A percentile compares a stretch with the other conserved stretches of the same genome.
These are phyloP conservation scores for Mormyrops boulengeri DNA, from an alignment of 2,797 vertebrate species.

Conservation along the genomic window DNA sequence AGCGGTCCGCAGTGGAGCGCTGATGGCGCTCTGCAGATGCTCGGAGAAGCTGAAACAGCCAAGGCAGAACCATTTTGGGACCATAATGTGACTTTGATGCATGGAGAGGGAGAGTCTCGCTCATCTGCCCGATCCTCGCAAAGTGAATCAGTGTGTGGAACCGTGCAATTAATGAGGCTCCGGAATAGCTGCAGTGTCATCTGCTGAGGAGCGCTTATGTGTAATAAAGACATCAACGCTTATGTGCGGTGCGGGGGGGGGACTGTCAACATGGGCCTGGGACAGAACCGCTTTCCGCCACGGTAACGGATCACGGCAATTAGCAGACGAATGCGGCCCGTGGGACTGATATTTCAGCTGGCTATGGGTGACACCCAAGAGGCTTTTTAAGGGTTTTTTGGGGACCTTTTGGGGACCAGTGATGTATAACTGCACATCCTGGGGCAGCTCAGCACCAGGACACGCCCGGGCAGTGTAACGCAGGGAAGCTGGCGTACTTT, in stretches of 20 bases:
- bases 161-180: conserved; percentile 63
- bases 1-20: neutral
- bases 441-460: neutral
- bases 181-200: conserved; percentile 56
- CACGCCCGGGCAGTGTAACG: neutral
- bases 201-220: conserved; percentile 58
- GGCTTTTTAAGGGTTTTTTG: neutral
- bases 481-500: neutral
- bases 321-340: neutral
- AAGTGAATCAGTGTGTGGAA: conserved; percentile 58
- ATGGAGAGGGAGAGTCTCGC: conserved; percentile 53
- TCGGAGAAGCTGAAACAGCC: neutral
- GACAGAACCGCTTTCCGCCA: neutral
- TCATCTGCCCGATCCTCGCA: conserved; percentile 54
- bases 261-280: neutral
- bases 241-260: conserved; percentile 26
- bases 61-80: neutral
- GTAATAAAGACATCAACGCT: conserved; percentile 53
- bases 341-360: neutral
- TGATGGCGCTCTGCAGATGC: neutral
- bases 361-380: neutral
- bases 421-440: neutral
- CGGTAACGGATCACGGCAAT: neutral
- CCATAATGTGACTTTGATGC: conserved; percentile 58
- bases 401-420: neutral